Conservation (phyloP, 2,113 vertebrate genomes). For the Dascyllus trimaculatus region DNA sequence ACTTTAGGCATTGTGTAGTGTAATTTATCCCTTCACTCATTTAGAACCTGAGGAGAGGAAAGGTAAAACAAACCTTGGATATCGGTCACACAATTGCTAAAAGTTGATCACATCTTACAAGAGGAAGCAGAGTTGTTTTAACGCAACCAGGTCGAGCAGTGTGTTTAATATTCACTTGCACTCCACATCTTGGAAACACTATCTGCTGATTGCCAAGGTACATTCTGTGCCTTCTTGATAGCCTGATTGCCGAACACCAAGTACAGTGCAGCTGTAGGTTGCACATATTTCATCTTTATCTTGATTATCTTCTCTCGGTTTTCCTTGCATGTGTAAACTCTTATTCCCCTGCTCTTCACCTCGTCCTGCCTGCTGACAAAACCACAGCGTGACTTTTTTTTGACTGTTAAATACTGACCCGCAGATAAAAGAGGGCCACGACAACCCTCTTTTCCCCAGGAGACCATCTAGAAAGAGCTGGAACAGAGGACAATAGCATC, state of each 20-base stretch:
- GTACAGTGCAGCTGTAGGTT: background rate
- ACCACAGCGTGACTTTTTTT: slow-evolving; percentile 39
- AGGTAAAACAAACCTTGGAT: slow-evolving; percentile 12
- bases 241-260: background rate
- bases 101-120: no score
- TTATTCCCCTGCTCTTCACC: background rate
- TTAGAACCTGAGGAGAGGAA: slow-evolving; percentile 7
- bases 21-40: slow-evolving; percentile 33
- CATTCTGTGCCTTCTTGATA: background rate
- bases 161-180: background rate
- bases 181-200: background rate
- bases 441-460: slow-evolving; percentile 32
- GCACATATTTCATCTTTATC: background rate
- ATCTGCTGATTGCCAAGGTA: no score
- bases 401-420: slow-evolving; percentile 50
- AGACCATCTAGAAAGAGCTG: slow-evolving; percentile 6
- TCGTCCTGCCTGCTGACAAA: background rate
- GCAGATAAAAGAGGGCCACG: slow-evolving; percentile 6
- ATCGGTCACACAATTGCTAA: background rate
- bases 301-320: background rate
- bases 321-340: no score
- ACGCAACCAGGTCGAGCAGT: background rate
- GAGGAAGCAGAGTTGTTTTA: background rate
- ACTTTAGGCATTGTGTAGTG: background rate
- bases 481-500: slow-evolving; percentile 27